Conservation (phyloP, 2,797 vertebrate genomes). For the Crenichthys baileyi region DNA sequence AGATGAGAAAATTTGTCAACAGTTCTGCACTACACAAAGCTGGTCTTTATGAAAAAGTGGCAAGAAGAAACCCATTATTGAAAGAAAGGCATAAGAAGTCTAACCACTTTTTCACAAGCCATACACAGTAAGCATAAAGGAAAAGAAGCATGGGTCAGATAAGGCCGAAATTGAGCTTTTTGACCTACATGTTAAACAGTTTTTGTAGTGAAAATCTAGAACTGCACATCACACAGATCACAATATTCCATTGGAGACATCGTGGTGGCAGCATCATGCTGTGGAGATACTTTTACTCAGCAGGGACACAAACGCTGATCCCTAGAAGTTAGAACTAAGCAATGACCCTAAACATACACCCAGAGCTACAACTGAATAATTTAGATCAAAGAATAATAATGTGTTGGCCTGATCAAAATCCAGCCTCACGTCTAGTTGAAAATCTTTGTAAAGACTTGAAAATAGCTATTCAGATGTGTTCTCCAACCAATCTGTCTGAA, state of each 20-base stretch:
- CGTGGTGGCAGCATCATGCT: background rate
- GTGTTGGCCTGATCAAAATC: background rate
- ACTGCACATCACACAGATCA: background rate
- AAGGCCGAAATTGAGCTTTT: background rate
- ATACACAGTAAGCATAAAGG: background rate
- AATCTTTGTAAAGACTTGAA: background rate
- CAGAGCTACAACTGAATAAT: background rate
- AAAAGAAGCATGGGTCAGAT: no score
- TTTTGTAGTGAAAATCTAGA: background rate
- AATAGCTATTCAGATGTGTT: background rate
- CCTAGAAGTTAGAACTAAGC: background rate
- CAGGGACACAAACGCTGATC: background rate
- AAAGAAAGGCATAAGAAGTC: background rate
- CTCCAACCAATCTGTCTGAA: background rate
- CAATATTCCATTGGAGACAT: background rate
- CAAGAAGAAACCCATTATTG: background rate
- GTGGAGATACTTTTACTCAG: background rate
- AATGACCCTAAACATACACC: background rate
- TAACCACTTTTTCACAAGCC: background rate
- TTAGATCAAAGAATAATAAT: background rate
- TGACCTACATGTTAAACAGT: background rate
- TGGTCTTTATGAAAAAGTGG: background rate
- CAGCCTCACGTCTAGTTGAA: background rate
- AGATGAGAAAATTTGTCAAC: background rate
- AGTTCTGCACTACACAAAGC: background rate